Evolutionary conservation across 30 jellyfish, hydroid and myxozoan species (phyloP).

Genomic region (Aurelia sp.): DNA sequence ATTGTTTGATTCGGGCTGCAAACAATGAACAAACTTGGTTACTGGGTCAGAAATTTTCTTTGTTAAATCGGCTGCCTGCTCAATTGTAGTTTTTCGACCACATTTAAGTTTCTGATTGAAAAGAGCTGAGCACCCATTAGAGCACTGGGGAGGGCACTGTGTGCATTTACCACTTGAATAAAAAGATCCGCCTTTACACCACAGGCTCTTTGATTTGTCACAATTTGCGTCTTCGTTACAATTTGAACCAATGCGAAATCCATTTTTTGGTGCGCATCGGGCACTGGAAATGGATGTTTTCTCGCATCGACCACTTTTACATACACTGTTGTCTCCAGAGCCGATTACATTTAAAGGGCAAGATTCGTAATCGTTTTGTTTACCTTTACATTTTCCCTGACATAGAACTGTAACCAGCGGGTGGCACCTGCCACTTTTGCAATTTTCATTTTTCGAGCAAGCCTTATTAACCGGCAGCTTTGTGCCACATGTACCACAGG

Average conservation of each 20-base stretch:
- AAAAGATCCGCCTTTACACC: conserved; percentile 55
- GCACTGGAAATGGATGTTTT: conserved; percentile 29
- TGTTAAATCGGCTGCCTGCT: conserved; percentile 33
- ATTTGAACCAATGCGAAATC: conserved; percentile 34
- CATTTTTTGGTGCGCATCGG: conserved; percentile 29
- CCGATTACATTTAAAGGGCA: conserved; percentile 18
- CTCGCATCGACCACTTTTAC: conserved; percentile 39
- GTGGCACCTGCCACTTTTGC: conserved; percentile 46
- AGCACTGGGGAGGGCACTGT: conserved; percentile 26
- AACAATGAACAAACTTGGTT: conserved; percentile 16
- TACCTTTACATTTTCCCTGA: conserved; percentile 27
- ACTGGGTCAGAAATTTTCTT: conserved; percentile 4
- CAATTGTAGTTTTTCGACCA: conserved; percentile 32
- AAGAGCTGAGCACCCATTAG: conserved; percentile 45
- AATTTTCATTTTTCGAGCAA: conserved; percentile 30
- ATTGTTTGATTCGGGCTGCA: conserved; percentile 15
- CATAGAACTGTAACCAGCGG: conserved; percentile 15
- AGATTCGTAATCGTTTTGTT: conserved; percentile 12
- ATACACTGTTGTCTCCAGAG: conserved; percentile 18
- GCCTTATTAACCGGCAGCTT: background rate
- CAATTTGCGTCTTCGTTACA: conserved; percentile 48
- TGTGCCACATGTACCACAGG: conserved; percentile 37
- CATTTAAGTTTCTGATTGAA: conserved; percentile 28
- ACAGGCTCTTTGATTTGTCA: conserved; percentile 43
- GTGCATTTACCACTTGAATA: conserved; percentile 41